Base-by-base conservation (phyloP, 2,888 invertebrate species). In the Thyatira batis region DNA sequence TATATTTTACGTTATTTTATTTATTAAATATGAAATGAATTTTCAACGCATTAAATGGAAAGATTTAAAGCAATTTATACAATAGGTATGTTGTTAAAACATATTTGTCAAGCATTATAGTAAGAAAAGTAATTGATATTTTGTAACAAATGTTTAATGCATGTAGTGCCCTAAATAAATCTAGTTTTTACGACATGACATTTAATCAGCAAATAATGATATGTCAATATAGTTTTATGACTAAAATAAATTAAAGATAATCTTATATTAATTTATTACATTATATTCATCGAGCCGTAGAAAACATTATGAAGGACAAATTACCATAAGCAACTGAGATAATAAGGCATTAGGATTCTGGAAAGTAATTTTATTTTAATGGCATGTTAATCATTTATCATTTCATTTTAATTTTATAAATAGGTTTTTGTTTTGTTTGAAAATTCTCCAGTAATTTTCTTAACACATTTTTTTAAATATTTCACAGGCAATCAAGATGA, bases 91-190 rank as follows among this genome's bases (percentile, higher is more conserved):
- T n/a, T n/a, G 33, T 1, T 33, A 13, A 33, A 33, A 33, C n/a
- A 33, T 33, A 33, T 33, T 13, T 23, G 23, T 23, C n/a, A 5
- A 13, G 39, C 39, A 5, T 17, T 17, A 39, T 17, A 39, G 17
- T 17, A 17, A 17, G 33, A 17, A 39, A 39, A 17, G 25, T 46
- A 17, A 48, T 27, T 27, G 48, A 17, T 48, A 23, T 13, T 13
- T n/a, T 46, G 17, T 48, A 48, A 27, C 21, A 27, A 27, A 48
- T 48, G 48, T 27, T 28, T 48, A 27, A 48, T 48, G 48, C 48
- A 48, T 27, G 28, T 20, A 17, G 17, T 48, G 48, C 20, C 48
- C 48, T 48, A 48, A 48, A 48, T 48, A 48, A 48, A 17, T 48
- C 48, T 20, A 48, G 48, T 48, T 27, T 11, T 46, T 39, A 17